Percentiles rank a stretch among this genome's conserved stretches.
These are phyloP conservation scores for Xylota sylvarum DNA, from an alignment of 2,888 invertebrate genomes.

Conservation along the genomic window DNA sequence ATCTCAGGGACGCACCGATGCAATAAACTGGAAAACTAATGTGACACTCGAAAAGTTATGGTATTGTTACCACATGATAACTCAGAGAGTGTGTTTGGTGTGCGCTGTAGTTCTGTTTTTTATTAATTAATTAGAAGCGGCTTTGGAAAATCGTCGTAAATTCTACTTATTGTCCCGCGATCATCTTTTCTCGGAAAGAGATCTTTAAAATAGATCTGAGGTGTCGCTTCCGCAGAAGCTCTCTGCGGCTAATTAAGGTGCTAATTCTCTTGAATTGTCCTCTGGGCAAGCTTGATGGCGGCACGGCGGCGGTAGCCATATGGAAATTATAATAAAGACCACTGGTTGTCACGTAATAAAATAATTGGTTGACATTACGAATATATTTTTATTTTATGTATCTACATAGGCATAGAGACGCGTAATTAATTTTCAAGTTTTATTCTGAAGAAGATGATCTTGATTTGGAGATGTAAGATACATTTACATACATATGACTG, in stretches of 20 bases:
- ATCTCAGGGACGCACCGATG: slow-evolving; percentile 65
- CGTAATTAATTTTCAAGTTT: slow-evolving; percentile 56
- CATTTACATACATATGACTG: neutral
- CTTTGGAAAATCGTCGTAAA: slow-evolving; percentile 74
- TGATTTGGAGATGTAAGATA: slow-evolving; percentile 18
- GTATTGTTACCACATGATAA: slow-evolving; percentile 77
- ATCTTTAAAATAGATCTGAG: slow-evolving; percentile 67
- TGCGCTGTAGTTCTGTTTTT: slow-evolving; percentile 60
- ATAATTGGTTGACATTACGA: slow-evolving; percentile 60
- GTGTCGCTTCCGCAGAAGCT: slow-evolving; percentile 69
- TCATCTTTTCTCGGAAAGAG: slow-evolving; percentile 68
- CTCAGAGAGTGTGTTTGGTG: slow-evolving; percentile 40
- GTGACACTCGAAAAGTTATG: slow-evolving; percentile 74
- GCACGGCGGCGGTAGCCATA: slow-evolving; percentile 13
- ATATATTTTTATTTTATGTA: slow-evolving; percentile 8
- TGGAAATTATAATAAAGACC: slow-evolving; percentile 57
- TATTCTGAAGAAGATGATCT: slow-evolving; percentile 29
- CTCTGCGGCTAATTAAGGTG: slow-evolving; percentile 70
- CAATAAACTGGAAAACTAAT: slow-evolving; percentile 76
- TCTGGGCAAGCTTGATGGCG: slow-evolving; percentile 30
- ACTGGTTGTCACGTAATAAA: slow-evolving; percentile 70
- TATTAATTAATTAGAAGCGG: slow-evolving; percentile 74
- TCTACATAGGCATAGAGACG: slow-evolving; percentile 21
- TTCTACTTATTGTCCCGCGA: slow-evolving; percentile 66
- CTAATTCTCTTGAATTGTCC: slow-evolving; percentile 70